A percentile compares a stretch with the other conserved stretches of the same genome.
These are phyloP conservation scores for Oryzias sinensis DNA, from an alignment of 2,797 vertebrate genomes.

Conservation along the genomic window DNA sequence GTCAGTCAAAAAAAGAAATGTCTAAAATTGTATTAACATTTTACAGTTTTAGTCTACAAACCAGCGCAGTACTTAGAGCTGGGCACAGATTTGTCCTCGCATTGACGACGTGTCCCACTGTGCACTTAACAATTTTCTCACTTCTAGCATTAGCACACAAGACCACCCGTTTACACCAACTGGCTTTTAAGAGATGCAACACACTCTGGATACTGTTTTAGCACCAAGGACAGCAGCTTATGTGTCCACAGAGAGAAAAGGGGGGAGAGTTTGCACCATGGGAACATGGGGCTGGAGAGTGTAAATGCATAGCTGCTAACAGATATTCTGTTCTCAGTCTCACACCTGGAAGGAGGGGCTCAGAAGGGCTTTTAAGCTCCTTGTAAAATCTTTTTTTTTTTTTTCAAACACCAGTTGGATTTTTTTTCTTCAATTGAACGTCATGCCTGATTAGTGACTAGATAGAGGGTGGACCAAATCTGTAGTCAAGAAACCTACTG, in stretches of 20 bases:
- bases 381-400: neutral
- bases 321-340: conserved; percentile 62
- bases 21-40: too few relatives aligned
- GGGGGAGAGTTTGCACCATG: conserved; percentile 33
- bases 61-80: too few relatives aligned
- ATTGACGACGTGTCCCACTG: neutral
- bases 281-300: conserved; percentile 41
- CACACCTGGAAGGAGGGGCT: conserved; percentile 50
- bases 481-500: too few relatives aligned
- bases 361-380: conserved; percentile 30
- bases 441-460: too few relatives aligned
- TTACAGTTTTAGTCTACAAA: too few relatives aligned
- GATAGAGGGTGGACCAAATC: too few relatives aligned
- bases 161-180: conserved; percentile 58
- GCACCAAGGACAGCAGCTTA: conserved; percentile 62
- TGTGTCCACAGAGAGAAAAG: conserved; percentile 55
- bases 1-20: too few relatives aligned
- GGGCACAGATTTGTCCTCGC: too few relatives aligned
- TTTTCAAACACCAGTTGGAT: neutral
- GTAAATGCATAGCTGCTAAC: conserved; percentile 72
- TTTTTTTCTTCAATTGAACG: neutral
- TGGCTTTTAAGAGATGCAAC: conserved; percentile 70
- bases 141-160: conserved; percentile 37
- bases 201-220: conserved; percentile 41
- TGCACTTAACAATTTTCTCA: conserved; percentile 34